These are phyloP conservation scores for Hirtodrosophila confusa DNA, from an alignment of 2,888 invertebrate genomes.

Conservation along the genomic window DNA sequence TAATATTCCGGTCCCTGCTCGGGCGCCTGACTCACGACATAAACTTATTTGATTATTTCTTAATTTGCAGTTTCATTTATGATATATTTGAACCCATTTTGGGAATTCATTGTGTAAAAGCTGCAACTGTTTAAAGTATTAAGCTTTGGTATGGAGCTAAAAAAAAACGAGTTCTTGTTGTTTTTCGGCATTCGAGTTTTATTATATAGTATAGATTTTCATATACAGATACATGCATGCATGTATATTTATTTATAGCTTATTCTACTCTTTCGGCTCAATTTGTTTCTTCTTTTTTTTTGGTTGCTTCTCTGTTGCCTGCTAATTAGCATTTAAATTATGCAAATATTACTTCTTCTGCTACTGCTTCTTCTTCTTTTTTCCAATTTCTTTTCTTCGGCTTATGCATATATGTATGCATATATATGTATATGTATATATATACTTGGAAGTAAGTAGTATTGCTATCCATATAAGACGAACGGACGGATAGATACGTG, in stretches of 20 bases:
- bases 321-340: constrained; percentile 75
- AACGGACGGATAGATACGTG: constrained; percentile 34
- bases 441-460: constrained; percentile 30
- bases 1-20: too few species aligned
- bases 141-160: constrained; percentile 27
- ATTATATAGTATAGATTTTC: constrained; percentile 4
- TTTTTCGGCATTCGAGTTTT: constrained; percentile 22
- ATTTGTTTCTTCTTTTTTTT: constrained; percentile 8
- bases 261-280: constrained; percentile 33
- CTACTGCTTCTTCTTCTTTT: constrained; percentile 13
- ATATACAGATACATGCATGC: neutral
- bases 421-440: constrained; percentile 36
- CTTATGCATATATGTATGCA: constrained; percentile 21
- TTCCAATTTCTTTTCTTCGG: constrained; percentile 38
- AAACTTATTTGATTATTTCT: too few species aligned
- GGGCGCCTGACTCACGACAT: too few species aligned
- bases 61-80: too few species aligned
- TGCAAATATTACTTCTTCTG: constrained; percentile 66
- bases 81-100: constrained; percentile 25
- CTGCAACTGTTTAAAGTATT: constrained; percentile 12
- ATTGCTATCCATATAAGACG: constrained; percentile 11
- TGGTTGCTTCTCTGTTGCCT: constrained; percentile 8
- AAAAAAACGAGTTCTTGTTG: constrained; percentile 31
- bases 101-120: neutral
- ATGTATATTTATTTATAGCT: constrained; percentile 40